These are phyloP conservation scores for Marcusenius ussheri DNA, from an alignment of 2,113 vertebrate species.

Conservation along the genomic window DNA sequence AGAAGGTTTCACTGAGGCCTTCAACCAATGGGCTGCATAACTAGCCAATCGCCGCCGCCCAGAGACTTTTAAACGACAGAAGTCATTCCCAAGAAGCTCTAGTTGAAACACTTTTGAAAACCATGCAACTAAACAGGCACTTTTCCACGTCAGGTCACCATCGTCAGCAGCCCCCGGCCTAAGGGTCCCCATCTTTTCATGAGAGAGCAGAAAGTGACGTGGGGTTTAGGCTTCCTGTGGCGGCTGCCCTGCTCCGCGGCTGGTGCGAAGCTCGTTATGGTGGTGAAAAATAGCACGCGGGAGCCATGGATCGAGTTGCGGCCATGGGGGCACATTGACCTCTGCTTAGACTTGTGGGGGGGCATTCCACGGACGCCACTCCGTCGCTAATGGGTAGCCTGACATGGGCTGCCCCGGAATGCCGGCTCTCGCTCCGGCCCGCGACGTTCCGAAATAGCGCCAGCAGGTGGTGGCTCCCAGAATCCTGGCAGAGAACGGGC, in stretches of 20 bases:
- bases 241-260: conserved; percentile 36
- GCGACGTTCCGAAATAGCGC: not conserved
- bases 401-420: conserved; percentile 23
- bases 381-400: conserved; percentile 31
- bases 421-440: not conserved
- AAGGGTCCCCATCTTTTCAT: conserved; percentile 48
- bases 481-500: not conserved
- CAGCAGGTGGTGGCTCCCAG: not conserved
- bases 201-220: conserved; percentile 36
- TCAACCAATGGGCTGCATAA: conserved; percentile 62
- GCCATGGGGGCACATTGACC: conserved; percentile 39
- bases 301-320: conserved; percentile 49
- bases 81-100: not conserved
- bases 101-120: not conserved
- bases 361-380: conserved; percentile 25
- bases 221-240: conserved; percentile 52
- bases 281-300: conserved; percentile 48
- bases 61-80: conserved; percentile 29
- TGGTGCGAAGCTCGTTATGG: conserved; percentile 46
- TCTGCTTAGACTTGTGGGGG: conserved; percentile 29
- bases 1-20: conserved; percentile 66
- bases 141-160: not conserved
- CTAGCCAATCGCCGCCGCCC: conserved; percentile 59
- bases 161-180: not conserved
- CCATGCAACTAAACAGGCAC: conserved; percentile 12